phyloP scores from a whole-genome alignment of 2,888 invertebrate genomes.

The Drosophila maculinotata region DNA sequence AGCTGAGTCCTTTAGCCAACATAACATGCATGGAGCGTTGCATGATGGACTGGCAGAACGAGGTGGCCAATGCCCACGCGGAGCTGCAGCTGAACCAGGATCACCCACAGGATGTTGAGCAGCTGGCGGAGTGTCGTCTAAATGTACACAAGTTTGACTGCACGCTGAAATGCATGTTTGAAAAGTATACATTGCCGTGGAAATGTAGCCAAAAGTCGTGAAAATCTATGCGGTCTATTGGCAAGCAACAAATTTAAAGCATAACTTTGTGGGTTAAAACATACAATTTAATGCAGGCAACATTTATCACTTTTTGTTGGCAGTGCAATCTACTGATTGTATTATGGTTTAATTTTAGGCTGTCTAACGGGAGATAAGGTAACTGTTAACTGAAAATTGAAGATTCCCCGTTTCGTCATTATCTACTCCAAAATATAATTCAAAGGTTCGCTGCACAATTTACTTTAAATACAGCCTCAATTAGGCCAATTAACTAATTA shows the following conservation, averaged over 20 bases:
- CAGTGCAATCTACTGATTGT: too few species aligned
- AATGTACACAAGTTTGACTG: slow-evolving; percentile 25
- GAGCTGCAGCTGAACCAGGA: background rate
- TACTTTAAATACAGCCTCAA: too few species aligned
- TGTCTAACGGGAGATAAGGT: too few species aligned
- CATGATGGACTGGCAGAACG: slow-evolving; percentile 4
- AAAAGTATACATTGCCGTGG: background rate
- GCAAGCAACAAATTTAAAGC: slow-evolving; percentile 7
- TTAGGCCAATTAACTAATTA: too few species aligned
- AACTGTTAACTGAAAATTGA: too few species aligned
- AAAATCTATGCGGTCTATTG: background rate
- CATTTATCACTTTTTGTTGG: too few species aligned
- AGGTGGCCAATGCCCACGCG: background rate
- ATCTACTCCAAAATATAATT: too few species aligned
- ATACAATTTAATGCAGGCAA: too few species aligned
- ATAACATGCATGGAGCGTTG: slow-evolving; percentile 24
- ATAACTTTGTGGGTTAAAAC: slow-evolving; percentile 7
- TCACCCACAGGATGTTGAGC: background rate
- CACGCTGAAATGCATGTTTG: slow-evolving; percentile 18
- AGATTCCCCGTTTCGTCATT: too few species aligned
- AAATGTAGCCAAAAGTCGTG: background rate
- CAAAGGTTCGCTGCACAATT: too few species aligned
- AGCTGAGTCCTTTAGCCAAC: background rate
- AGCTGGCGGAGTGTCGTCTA: slow-evolving; percentile 2
- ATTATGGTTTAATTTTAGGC: too few species aligned